Conservation (phyloP, 2,113 vertebrate species). For the Serilophus lunatus region DNA sequence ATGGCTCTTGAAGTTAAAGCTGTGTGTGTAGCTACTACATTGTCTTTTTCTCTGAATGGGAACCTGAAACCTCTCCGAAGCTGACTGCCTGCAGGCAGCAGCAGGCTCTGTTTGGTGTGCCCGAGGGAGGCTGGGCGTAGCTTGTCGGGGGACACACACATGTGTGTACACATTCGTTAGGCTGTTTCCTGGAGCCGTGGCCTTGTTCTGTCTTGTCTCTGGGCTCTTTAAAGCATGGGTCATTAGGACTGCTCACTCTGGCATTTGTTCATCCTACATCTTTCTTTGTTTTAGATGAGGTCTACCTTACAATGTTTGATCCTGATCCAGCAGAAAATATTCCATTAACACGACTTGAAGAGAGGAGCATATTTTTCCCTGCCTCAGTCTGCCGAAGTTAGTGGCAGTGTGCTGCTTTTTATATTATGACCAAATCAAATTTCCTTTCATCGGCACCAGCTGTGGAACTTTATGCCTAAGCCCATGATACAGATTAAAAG, state of each 20-base stretch:
- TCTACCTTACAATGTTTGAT: conserved; percentile 51
- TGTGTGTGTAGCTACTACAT: not conserved
- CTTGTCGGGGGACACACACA: not conserved
- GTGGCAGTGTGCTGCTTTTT: not conserved
- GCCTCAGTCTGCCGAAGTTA: not conserved
- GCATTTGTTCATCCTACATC: conserved; percentile 35
- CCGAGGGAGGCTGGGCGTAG: not conserved
- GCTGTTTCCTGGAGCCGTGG: conserved; percentile 12
- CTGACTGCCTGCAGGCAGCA: not conserved
- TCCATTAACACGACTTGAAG: not conserved
- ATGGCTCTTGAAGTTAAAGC: not conserved
- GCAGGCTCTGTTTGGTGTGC: not conserved
- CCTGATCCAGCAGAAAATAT: conserved; percentile 29
- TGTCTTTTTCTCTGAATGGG: not conserved
- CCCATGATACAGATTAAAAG: not conserved
- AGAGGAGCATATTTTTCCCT: not conserved
- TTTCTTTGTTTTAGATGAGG: conserved; percentile 36
- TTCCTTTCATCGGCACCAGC: not conserved
- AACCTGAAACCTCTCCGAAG: not conserved
- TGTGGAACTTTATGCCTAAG: not conserved
- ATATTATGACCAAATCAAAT: fast-evolving
- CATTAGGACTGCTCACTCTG: conserved; percentile 12
- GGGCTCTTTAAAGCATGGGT: conserved; percentile 17
- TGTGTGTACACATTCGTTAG: not conserved
- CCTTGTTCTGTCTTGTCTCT: conserved; percentile 53